Percentiles rank a stretch among this genome's conserved stretches.
Conservation (phyloP, 2,113 vertebrate genomes). For the Lamprotornis superbus region DNA sequence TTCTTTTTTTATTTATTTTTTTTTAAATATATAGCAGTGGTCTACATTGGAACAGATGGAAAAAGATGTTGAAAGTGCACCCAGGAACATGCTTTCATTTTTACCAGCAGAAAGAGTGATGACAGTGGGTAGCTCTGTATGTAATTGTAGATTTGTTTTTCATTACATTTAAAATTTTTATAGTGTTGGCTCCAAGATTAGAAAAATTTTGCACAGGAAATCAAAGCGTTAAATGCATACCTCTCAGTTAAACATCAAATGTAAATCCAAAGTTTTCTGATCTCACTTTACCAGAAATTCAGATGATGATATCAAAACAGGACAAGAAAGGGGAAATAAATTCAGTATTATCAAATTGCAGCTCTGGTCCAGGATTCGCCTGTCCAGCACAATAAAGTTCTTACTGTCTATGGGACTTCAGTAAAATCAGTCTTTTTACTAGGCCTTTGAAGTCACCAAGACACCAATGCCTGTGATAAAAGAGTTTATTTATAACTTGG, state of each 20-base stretch:
- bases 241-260: neutral
- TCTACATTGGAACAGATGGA: neutral
- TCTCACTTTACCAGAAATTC: slow-evolving; percentile 53
- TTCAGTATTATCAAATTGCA: slow-evolving; percentile 65
- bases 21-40: neutral
- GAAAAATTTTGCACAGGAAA: slow-evolving; percentile 18
- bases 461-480: slow-evolving; percentile 79
- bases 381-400: slow-evolving; percentile 72
- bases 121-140: neutral
- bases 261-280: slow-evolving; percentile 23
- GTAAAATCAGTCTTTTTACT: slow-evolving; percentile 73
- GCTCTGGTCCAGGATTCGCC: slow-evolving; percentile 19
- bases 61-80: neutral
- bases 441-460: slow-evolving; percentile 83
- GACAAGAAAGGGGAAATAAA: slow-evolving; percentile 31
- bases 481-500: slow-evolving; percentile 86
- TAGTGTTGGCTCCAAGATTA: neutral
- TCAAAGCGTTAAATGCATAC: neutral
- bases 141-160: neutral
- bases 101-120: neutral
- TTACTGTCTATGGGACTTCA: slow-evolving; percentile 77
- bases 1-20: neutral
- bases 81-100: neutral
- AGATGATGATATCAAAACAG: slow-evolving; percentile 45
- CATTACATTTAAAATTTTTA: neutral